Evolutionary conservation across 2,888 invertebrate genomes (phyloP).

Genomic region (Graphium colonna): DNA sequence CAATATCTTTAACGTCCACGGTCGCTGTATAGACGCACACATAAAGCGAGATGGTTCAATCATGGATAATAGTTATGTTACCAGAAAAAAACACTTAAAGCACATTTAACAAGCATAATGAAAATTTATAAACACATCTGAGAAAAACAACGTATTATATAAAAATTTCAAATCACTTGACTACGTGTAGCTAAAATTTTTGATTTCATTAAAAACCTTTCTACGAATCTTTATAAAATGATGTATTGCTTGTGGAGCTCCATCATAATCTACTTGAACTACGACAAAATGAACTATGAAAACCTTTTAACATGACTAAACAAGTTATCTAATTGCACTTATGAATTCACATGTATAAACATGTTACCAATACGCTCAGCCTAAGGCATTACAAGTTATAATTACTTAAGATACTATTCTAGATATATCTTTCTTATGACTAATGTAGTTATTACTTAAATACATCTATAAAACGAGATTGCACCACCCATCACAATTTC

Average conservation of each 20-base stretch:
- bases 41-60: constrained; percentile 58
- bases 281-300: constrained; percentile 51
- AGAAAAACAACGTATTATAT: constrained; percentile 23
- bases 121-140: constrained; percentile 35
- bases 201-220: constrained; percentile 34
- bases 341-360: constrained; percentile 24
- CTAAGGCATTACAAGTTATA: constrained; percentile 57
- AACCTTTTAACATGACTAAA: constrained; percentile 35
- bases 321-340: constrained; percentile 41
- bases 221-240: constrained; percentile 60
- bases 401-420: constrained; percentile 32
- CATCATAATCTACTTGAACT: constrained; percentile 48
- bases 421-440: constrained; percentile 18
- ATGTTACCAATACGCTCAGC: constrained; percentile 37
- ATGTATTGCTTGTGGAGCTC: constrained; percentile 55
- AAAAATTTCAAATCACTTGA: constrained; percentile 23
- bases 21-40: constrained; percentile 9
- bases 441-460: constrained; percentile 31
- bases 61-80: constrained; percentile 52
- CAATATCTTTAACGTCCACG: constrained; percentile 11
- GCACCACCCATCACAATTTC: constrained; percentile 72
- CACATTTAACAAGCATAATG: constrained; percentile 65
- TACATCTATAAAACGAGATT: constrained; percentile 66
- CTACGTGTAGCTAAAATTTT: constrained; percentile 21
- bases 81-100: constrained; percentile 61